Conservation (phyloP, 2,113 vertebrate species). For the Zosterops borbonicus region DNA sequence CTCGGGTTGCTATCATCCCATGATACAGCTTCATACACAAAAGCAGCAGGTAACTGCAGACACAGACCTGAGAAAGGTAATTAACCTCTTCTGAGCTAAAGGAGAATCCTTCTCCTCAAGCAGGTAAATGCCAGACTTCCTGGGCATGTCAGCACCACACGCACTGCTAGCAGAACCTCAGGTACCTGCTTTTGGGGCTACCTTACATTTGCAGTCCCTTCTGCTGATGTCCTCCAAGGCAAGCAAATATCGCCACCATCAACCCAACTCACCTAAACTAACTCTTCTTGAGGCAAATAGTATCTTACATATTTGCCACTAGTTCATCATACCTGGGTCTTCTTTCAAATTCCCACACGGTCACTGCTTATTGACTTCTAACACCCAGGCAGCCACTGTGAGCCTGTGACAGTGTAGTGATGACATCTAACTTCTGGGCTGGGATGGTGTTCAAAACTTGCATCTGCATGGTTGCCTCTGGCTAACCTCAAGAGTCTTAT, state of each 20-base stretch:
- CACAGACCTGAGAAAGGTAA: not conserved
- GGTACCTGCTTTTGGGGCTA: not conserved
- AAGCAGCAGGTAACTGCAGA: not conserved
- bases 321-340: not conserved
- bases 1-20: not conserved
- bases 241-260: not conserved
- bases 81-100: not conserved
- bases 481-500: conserved; percentile 13
- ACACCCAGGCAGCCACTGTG: not conserved
- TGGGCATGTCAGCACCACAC: not conserved
- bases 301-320: not conserved
- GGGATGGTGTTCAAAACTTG: not conserved
- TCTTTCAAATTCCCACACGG: not conserved
- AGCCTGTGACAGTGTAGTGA: not conserved
- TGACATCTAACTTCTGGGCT: not conserved
- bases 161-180: not conserved
- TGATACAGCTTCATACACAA: not conserved
- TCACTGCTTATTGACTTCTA: not conserved
- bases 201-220: not conserved
- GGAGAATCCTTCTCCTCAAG: not conserved
- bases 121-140: not conserved
- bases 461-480: not conserved
- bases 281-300: not conserved
- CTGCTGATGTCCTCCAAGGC: not conserved
- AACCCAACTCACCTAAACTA: not conserved